Evolutionary conservation across 2,888 invertebrate genomes (phyloP).

Genomic region (Strigamia crassipes): DNA sequence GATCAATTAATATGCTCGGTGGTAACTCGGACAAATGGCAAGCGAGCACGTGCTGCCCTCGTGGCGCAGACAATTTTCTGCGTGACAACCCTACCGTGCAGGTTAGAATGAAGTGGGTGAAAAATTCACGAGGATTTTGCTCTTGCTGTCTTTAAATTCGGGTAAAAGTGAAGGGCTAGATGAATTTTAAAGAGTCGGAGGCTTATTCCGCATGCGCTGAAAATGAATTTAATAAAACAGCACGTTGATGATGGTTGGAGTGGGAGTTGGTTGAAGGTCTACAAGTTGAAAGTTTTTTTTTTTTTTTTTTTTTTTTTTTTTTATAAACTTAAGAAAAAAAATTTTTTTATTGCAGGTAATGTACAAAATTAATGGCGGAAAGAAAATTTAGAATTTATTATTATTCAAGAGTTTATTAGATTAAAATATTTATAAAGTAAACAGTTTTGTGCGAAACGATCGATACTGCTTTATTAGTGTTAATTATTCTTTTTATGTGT

Average conservation of each 20-base stretch:
- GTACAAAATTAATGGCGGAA: background rate
- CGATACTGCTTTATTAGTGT: no score
- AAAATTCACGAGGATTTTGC: constrained; percentile 5
- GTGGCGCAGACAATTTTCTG: constrained; percentile 15
- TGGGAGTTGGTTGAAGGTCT: constrained; percentile 8
- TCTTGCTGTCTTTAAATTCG: constrained; percentile 17
- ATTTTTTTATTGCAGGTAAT: background rate
- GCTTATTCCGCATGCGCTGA: constrained; percentile 16
- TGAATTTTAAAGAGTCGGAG: constrained; percentile 4
- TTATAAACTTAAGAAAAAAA: background rate
- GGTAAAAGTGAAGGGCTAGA: background rate
- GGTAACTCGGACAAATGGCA: constrained; percentile 16
- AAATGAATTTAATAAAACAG: constrained; percentile 21
- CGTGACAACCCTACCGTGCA: background rate
- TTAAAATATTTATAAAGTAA: no score
- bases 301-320: no score
- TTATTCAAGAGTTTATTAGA: background rate
- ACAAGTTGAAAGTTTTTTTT: background rate
- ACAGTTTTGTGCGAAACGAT: no score
- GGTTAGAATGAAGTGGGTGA: constrained; percentile 6
- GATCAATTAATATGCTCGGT: constrained; percentile 16
- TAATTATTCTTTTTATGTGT: no score
- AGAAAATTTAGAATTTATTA: background rate
- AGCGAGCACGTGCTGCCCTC: constrained; percentile 21
- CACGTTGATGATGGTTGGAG: constrained; percentile 11